phyloP scores from a whole-genome alignment of 2,797 vertebrate species.

The Chaenodraco wilsoni region DNA sequence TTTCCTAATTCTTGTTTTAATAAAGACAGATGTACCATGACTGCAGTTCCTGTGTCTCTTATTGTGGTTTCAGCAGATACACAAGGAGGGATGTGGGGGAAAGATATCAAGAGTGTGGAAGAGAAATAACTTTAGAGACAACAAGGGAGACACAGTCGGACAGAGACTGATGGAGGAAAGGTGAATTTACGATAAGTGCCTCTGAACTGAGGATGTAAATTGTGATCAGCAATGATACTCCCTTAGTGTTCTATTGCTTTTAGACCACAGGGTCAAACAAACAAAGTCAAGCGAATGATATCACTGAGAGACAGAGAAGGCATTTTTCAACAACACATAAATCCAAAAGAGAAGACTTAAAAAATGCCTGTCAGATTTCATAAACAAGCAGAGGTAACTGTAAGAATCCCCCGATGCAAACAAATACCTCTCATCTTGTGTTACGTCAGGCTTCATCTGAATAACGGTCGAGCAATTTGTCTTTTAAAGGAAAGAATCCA shows the following conservation, averaged over 20 bases:
- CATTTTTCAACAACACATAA: slow-evolving; percentile 49
- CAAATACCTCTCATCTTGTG: slow-evolving; percentile 50
- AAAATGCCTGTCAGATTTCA: slow-evolving; percentile 48
- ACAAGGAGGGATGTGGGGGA: slow-evolving; percentile 6
- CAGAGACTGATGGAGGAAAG: slow-evolving; percentile 55
- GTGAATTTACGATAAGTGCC: slow-evolving; percentile 70
- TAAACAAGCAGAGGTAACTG: slow-evolving; percentile 39
- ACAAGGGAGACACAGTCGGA: slow-evolving; percentile 27
- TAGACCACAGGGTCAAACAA: slow-evolving; percentile 51
- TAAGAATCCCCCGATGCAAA: slow-evolving; percentile 50
- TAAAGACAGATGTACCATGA: slow-evolving; percentile 69
- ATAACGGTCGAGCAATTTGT: slow-evolving; percentile 41
- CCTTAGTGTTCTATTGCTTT: slow-evolving; percentile 59
- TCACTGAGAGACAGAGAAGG: slow-evolving; percentile 33
- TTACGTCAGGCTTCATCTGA: slow-evolving; percentile 41
- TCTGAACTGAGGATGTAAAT: slow-evolving; percentile 69
- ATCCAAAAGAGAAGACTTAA: slow-evolving; percentile 39
- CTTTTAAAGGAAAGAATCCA: slow-evolving; percentile 43
- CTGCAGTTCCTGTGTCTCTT: slow-evolving; percentile 52
- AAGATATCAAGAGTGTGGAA: background rate
- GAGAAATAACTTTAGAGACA: slow-evolving; percentile 12
- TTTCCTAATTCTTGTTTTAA: slow-evolving; percentile 60
- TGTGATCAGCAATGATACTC: slow-evolving; percentile 67
- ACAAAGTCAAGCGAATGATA: slow-evolving; percentile 54
- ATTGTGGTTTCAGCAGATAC: slow-evolving; percentile 52